Conservation (phyloP, 2,113 vertebrate genomes). For the Formicarius rufipectus region DNA sequence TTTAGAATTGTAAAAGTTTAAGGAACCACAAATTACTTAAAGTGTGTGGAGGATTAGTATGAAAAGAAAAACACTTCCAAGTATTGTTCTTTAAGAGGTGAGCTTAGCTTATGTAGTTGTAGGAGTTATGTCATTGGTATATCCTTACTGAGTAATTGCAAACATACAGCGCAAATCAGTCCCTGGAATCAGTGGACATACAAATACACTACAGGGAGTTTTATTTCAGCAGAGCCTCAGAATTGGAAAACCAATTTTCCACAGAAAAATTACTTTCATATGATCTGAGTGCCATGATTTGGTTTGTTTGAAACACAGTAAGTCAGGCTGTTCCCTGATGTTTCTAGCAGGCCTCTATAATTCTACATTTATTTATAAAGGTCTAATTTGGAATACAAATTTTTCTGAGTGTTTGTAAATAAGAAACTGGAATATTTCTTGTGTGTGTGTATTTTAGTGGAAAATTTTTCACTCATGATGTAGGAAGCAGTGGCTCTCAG, state of each 20-base stretch:
- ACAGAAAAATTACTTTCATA: constrained; percentile 41
- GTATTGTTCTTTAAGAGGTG: constrained; percentile 56
- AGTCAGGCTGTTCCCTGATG: constrained; percentile 11
- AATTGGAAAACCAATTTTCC: constrained; percentile 55
- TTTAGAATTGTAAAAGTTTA: constrained; percentile 26
- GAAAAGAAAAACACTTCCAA: constrained; percentile 14
- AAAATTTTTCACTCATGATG: neutral
- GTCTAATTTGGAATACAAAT: constrained; percentile 5
- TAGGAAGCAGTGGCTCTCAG: neutral
- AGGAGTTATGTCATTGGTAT: constrained; percentile 58
- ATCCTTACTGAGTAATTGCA: constrained; percentile 53
- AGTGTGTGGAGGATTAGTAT: neutral
- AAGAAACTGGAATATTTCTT: neutral
- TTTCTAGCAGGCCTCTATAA: neutral
- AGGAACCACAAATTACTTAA: constrained; percentile 20
- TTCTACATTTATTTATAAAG: constrained; percentile 20
- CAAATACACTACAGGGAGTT: constrained; percentile 20
- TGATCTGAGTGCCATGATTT: constrained; percentile 22
- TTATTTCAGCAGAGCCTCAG: constrained; percentile 50
- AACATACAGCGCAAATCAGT: constrained; percentile 20
- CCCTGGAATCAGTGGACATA: constrained; percentile 28
- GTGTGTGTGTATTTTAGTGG: neutral
- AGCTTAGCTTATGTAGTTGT: constrained; percentile 48
- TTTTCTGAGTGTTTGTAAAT: neutral
- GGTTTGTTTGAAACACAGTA: constrained; percentile 4